Base-by-base conservation (phyloP, 2,888 invertebrate species). In the Timema podura region DNA sequence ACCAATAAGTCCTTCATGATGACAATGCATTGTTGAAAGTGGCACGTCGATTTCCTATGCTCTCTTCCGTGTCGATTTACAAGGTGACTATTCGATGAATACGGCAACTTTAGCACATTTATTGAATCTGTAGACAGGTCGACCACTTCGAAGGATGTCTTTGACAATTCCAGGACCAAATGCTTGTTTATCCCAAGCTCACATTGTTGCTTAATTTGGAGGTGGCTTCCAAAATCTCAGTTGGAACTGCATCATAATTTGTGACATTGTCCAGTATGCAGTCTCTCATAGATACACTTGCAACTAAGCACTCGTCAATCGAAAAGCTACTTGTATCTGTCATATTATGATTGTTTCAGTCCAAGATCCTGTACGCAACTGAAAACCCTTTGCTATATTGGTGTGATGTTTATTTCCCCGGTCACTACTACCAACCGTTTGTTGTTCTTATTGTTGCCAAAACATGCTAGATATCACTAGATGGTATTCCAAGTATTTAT, bases 201-300 rank as follows among this genome's bases (percentile, higher is more conserved):
- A 49, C 48, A 66, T n/a, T 2, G 66, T 48, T 66, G 66, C 48
- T 66, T 66, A 48, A 48, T 6, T 65, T 65, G 66, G 66, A 65
- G 66, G 66, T 65, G 48, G 66, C 47, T 66, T 49, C 16, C 48
- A n/a, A 66, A 16, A 48, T 49, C 30, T 46, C 44, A 13, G 15
- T 47, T 15, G 10, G 48, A 66, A 5, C 8, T 15, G n/a, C 16
- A 8, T 48, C n/a, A 66, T 49, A 48, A 66, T 66, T 66, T 66
- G 66, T 48, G 15, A 1, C 13, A 16, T 49, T 48, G 11, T 66
- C 48, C 15, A 66, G 30, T 15, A 13, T 66, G 47, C 2, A 2
- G 64, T 57, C 57, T 6, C 5, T 57, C 64, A 45, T 44, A 45
- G 30, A 64, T 45, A n/a, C n/a, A n/a, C n/a, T n/a, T n/a, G n/a